phyloP scores from a whole-genome alignment of 2,797 vertebrate genomes.

The Cyclopterus lumpus region DNA sequence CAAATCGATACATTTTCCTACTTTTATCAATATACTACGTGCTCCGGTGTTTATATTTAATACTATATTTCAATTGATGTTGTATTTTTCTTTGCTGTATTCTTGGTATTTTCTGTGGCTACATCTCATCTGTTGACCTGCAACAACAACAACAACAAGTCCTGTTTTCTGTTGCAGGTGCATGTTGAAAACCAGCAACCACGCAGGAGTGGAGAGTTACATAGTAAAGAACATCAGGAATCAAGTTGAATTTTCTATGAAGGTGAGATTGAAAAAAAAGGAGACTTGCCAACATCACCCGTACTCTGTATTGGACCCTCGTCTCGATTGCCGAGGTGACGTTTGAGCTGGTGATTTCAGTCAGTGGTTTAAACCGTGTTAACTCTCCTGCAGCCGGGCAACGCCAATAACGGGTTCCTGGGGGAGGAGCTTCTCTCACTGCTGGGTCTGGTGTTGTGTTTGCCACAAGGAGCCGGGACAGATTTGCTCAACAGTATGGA shows the following conservation, averaged over 20 bases:
- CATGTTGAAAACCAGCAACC: constrained; percentile 92
- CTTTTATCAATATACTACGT: too few relatives aligned
- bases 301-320: background rate
- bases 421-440: constrained; percentile 85
- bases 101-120: background rate
- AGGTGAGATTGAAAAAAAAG: constrained; percentile 80
- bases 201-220: constrained; percentile 91
- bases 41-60: too few relatives aligned
- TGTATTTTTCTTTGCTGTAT: background rate
- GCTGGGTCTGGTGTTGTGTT: constrained; percentile 84
- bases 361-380: background rate
- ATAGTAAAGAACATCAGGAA: constrained; percentile 94
- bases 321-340: background rate
- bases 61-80: background rate
- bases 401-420: constrained; percentile 86
- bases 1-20: background rate
- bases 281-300: background rate
- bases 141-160: background rate
- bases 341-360: background rate
- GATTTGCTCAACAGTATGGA: constrained; percentile 90
- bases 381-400: constrained; percentile 74
- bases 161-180: constrained; percentile 82
- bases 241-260: constrained; percentile 87
- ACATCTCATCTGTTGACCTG: background rate
- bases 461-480: constrained; percentile 89